Evolutionary conservation across 2,797 vertebrate species (phyloP).

Genomic region (Falco biarmicus): DNA sequence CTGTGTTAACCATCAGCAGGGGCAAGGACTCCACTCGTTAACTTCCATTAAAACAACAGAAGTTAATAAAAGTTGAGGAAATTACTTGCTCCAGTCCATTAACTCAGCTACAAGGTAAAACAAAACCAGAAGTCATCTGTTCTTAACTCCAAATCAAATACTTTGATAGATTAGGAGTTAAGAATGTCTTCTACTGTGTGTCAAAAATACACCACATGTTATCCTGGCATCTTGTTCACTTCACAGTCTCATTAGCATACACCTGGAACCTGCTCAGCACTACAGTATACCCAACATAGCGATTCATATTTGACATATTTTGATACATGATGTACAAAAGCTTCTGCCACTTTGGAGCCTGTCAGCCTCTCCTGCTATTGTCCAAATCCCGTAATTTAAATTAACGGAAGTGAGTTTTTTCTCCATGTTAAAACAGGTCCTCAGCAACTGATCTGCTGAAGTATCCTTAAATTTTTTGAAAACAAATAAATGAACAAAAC

Average conservation of each 20-base stretch:
- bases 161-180: neutral
- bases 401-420: neutral
- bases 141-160: neutral
- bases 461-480: neutral
- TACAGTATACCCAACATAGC: neutral
- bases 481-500: accelerated
- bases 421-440: neutral
- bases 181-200: neutral
- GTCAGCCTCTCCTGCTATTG: neutral
- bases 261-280: neutral
- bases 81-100: neutral
- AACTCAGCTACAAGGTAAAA: neutral
- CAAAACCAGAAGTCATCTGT: neutral
- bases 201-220: neutral
- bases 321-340: neutral
- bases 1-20: neutral
- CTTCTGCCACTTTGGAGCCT: neutral
- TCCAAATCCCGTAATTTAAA: neutral
- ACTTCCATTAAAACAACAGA: neutral
- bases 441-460: neutral
- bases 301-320: neutral
- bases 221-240: neutral
- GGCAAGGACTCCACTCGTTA: neutral
- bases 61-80: neutral
- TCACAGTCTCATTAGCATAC: neutral